A percentile compares a stretch with the other conserved stretches of the same genome.
phyloP scores from a whole-genome alignment of 1,140 invertebrate species.

The Fopius arisanus region DNA sequence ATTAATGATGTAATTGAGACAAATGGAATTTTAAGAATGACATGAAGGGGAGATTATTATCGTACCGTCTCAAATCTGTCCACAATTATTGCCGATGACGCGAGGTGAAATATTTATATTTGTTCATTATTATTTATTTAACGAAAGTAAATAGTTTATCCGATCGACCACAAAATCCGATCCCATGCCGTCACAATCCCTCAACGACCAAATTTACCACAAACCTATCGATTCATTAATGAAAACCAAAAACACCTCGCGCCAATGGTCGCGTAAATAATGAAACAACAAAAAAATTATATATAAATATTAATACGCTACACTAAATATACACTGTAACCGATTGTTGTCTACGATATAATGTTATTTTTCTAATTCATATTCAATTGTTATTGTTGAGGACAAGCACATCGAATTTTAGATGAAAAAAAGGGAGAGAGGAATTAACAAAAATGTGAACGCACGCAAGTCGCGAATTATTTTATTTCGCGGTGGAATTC shows the following conservation, averaged over 20 bases:
- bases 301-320: conserved; percentile 40
- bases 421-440: conserved; percentile 45
- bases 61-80: conserved; percentile 49
- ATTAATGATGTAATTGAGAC: background rate
- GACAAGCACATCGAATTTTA: conserved; percentile 60
- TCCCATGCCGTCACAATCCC: conserved; percentile 31
- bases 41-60: conserved; percentile 25
- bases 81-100: conserved; percentile 48
- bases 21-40: background rate
- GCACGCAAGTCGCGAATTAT: conserved; percentile 6
- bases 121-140: conserved; percentile 9
- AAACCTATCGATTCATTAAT: background rate
- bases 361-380: conserved; percentile 67
- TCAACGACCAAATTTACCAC: conserved; percentile 26
- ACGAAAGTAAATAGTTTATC: conserved; percentile 15
- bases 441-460: background rate
- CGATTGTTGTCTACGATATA: conserved; percentile 65
- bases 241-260: conserved; percentile 27
- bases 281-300: conserved; percentile 36
- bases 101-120: conserved; percentile 35
- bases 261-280: conserved; percentile 31
- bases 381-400: conserved; percentile 66
- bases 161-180: conserved; percentile 21
- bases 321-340: conserved; percentile 58
- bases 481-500: background rate